Evolutionary conservation across 2,797 vertebrate species (phyloP), one percentile per base, ranked within the genome.

Genomic region (Tamandua tetradactyla): DNA sequence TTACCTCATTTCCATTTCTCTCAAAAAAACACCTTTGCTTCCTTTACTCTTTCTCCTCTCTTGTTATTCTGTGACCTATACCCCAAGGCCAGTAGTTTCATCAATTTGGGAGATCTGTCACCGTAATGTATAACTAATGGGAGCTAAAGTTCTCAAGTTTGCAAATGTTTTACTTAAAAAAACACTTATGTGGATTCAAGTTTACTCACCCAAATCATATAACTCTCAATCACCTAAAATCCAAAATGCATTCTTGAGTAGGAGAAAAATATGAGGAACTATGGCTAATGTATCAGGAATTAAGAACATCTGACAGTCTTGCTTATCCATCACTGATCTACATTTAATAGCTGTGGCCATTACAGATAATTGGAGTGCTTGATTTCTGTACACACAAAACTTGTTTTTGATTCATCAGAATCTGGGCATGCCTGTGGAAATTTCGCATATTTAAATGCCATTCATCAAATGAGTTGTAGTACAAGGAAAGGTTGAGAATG

Each of bases 181-280:
- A 76, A n/a, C 59, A 52, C 82, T 25, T 61, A 30, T 88, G n/a
- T 71, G 2, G n/a, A 79, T 72, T 93, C 61, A 90, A 61, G 47
- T 47, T 47, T 47, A 47, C 10, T 47, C n/a, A n/a, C 20, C 32
- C 42, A 86, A 80, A 55, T 61, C 44, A 62, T 1, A 23, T 42
- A 89, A 81, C 42, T 89, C 37, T 71, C n/a, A 40, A 7, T 85
- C 52, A 92, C 30, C 52, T 92, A 66, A 94, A 93, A 87, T 84
- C 40, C 40, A 83, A 75, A 75, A 52, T 44, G 11, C 35, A 44
- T 91, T 71, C 32, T 62, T 81, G 76, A 80, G 6, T 69, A 49
- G 75, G n/a, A 91, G 35, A 59, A 82, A 89, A 64, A 47, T 13
- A 47, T 25, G 4, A 27, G 66, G 25, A 44, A 79, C 90, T 55